A percentile compares a stretch with the other conserved stretches of the same genome.
phyloP scores from a whole-genome alignment of 2,113 vertebrate genomes.

The Agelaius tricolor region DNA sequence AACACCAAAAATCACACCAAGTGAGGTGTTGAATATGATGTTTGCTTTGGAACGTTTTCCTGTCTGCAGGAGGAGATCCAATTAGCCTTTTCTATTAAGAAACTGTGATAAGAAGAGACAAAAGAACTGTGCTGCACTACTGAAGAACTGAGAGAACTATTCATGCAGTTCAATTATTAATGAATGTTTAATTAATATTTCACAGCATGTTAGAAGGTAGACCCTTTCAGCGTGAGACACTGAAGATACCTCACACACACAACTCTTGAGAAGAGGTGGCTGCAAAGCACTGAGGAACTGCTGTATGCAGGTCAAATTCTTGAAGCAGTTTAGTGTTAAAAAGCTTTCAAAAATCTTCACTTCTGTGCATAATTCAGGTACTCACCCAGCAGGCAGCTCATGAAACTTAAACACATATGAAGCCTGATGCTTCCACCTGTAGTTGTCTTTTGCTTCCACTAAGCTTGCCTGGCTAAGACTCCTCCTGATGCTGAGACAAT shows the following conservation, averaged over 20 bases:
- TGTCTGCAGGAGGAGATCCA: constrained; percentile 75
- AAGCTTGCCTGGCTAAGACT: neutral
- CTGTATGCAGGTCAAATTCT: neutral
- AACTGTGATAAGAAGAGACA: neutral
- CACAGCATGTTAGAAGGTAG: neutral
- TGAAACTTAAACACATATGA: neutral
- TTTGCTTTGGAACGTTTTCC: constrained; percentile 87
- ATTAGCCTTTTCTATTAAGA: neutral
- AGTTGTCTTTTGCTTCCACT: neutral
- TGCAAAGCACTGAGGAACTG: neutral
- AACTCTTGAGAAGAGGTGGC: neutral
- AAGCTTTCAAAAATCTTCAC: neutral
- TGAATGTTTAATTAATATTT: neutral
- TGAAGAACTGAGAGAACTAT: neutral
- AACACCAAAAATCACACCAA: constrained; percentile 81
- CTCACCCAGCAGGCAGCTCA: neutral
- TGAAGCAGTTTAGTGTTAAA: neutral
- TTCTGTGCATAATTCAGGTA: neutral
- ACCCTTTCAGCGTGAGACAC: neutral
- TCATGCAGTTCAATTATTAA: neutral
- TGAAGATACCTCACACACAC: neutral
- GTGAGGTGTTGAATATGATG: constrained; percentile 84
- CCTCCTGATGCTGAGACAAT: neutral
- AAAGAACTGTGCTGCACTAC: neutral
- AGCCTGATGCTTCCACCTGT: neutral